Evolutionary conservation across 2,888 invertebrate species (phyloP).

Genomic region (Zygaena filipendulae): DNA sequence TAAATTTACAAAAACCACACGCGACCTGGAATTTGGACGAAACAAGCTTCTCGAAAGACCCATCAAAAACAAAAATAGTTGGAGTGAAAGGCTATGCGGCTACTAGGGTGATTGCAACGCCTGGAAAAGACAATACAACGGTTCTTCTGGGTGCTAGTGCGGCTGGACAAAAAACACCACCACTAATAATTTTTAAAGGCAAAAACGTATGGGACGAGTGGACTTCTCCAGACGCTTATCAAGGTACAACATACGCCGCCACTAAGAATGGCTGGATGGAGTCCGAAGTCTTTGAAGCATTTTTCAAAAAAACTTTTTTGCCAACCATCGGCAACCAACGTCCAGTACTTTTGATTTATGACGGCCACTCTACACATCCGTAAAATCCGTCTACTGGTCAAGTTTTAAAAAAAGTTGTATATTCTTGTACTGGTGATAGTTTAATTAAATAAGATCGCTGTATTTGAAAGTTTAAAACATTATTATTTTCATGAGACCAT

Average conservation of each 20-base stretch:
- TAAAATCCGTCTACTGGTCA: too few species aligned
- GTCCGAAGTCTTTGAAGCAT: constrained; percentile 19
- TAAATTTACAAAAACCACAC: constrained; percentile 9
- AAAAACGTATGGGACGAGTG: constrained; percentile 25
- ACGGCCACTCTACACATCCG: constrained; percentile 19
- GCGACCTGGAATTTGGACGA: constrained; percentile 18
- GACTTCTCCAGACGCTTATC: constrained; percentile 15
- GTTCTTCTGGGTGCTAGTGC: constrained; percentile 19
- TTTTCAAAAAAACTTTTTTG: constrained; percentile 19
- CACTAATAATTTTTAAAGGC: constrained; percentile 20
- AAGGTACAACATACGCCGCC: constrained; percentile 20
- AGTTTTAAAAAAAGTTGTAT: too few species aligned
- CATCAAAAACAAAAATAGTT: constrained; percentile 19
- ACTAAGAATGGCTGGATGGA: constrained; percentile 29
- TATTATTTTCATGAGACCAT: too few species aligned
- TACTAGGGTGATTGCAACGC: constrained; percentile 15
- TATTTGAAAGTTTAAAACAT: too few species aligned
- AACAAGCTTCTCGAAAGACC: constrained; percentile 17
- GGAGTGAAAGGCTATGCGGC: constrained; percentile 16
- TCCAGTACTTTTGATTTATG: constrained; percentile 18
- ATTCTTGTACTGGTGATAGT: too few species aligned
- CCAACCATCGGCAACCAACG: constrained; percentile 11
- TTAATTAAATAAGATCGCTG: too few species aligned
- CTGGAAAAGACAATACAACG: constrained; percentile 21
- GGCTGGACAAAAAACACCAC: constrained; percentile 19